Conservation (phyloP, 2,888 invertebrate species). For the Zelleria hepariella region DNA sequence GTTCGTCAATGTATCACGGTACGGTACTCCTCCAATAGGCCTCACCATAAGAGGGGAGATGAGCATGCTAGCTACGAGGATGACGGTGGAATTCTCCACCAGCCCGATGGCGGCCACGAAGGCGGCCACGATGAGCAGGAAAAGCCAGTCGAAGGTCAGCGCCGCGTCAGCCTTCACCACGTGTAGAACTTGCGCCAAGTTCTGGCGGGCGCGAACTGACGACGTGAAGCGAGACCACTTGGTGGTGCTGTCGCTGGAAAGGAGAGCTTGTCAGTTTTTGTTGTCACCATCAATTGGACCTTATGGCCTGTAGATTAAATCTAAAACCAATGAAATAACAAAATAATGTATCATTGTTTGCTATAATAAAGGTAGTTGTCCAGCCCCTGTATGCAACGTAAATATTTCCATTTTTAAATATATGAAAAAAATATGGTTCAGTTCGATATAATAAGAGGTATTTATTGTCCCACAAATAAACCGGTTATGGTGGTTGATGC, state of each 20-base stretch:
- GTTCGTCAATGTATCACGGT: no score
- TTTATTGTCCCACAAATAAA: no score
- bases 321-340: no score
- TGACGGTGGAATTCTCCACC: conserved; percentile 80
- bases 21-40: background rate
- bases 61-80: conserved; percentile 84
- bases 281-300: no score
- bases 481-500: no score
- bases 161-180: conserved; percentile 77
- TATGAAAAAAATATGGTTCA: no score
- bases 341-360: no score
- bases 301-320: no score
- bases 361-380: no score
- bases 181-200: conserved; percentile 80
- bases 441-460: no score
- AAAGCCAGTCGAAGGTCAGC: conserved; percentile 83
- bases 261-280: conserved; percentile 9
- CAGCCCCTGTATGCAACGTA: no score
- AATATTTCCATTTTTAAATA: no score
- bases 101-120: conserved; percentile 82
- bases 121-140: conserved; percentile 79
- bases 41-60: conserved; percentile 84
- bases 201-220: conserved; percentile 76
- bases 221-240: conserved; percentile 76
- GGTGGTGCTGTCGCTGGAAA: conserved; percentile 13